A percentile compares a stretch with the other conserved stretches of the same genome.
Conservation (phyloP, 92 coral and sea anemone genomes). For the Epizoanthus stellaris region DNA sequence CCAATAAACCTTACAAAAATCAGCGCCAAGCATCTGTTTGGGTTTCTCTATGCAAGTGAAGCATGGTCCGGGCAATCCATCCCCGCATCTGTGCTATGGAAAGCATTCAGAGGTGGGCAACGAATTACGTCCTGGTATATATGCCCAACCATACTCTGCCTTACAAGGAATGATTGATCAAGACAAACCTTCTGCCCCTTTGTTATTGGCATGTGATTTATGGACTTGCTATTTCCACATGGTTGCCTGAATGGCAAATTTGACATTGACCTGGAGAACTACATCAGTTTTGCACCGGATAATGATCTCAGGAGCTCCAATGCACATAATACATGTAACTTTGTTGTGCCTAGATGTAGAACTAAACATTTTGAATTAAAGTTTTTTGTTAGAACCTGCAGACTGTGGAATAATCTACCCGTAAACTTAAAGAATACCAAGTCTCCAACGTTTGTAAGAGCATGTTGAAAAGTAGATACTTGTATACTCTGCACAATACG, state of each 20-base stretch:
- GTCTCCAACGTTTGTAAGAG: no score
- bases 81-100: neutral
- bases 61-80: slow-evolving; percentile 34
- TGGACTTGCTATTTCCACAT: slow-evolving; percentile 13
- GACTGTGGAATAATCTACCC: slow-evolving; percentile 14
- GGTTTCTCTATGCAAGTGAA: neutral
- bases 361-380: slow-evolving; percentile 4
- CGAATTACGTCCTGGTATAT: slow-evolving; percentile 20
- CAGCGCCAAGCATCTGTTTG: no score
- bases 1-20: no score
- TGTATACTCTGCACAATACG: no score
- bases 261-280: neutral
- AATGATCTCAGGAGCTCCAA: neutral
- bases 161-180: neutral
- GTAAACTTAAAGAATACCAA: no score
- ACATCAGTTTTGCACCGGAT: neutral
- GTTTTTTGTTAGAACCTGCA: slow-evolving; percentile 24
- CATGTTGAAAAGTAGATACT: no score
- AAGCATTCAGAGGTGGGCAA: slow-evolving; percentile 36
- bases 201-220: slow-evolving; percentile 15
- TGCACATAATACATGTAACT: no score
- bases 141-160: neutral
- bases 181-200: neutral
- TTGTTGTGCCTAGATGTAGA: neutral
- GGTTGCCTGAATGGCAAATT: slow-evolving; percentile 3